A percentile compares a stretch with the other conserved stretches of the same genome.
These are phyloP conservation scores for Albula glossodonta DNA, from an alignment of 2,113 vertebrate species.

Conservation along the genomic window DNA sequence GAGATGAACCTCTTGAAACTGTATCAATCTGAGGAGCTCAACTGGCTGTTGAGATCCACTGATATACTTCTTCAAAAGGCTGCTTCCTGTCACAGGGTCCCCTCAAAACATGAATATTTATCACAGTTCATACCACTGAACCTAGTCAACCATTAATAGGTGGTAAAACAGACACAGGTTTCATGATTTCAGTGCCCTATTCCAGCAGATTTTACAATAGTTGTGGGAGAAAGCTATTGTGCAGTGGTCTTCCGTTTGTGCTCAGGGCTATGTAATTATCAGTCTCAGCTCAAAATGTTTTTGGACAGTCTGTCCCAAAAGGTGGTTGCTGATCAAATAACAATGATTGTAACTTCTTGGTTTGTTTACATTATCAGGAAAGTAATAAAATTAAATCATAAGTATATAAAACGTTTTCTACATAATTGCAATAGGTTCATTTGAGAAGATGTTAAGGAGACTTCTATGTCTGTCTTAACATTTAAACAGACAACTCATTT, in stretches of 20 bases:
- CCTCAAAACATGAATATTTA: background rate
- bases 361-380: background rate
- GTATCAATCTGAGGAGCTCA: too few relatives aligned
- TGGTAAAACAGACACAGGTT: background rate
- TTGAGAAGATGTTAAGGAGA: background rate
- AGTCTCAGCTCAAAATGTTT: conserved; percentile 4
- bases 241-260: conserved; percentile 9
- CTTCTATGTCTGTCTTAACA: background rate
- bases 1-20: background rate
- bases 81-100: background rate
- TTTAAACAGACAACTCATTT: too few relatives aligned
- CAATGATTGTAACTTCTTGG: background rate
- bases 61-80: background rate
- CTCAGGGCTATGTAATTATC: background rate
- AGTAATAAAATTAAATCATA: too few relatives aligned
- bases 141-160: background rate
- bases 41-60: background rate
- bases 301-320: background rate
- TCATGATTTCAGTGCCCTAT: background rate
- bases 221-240: conserved; percentile 16
- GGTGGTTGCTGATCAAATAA: background rate
- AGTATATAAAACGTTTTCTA: too few relatives aligned
- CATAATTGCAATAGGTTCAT: too few relatives aligned
- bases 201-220: background rate
- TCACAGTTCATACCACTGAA: background rate